Conservation (phyloP, 2,888 invertebrate species). For the Apodemia zela region DNA sequence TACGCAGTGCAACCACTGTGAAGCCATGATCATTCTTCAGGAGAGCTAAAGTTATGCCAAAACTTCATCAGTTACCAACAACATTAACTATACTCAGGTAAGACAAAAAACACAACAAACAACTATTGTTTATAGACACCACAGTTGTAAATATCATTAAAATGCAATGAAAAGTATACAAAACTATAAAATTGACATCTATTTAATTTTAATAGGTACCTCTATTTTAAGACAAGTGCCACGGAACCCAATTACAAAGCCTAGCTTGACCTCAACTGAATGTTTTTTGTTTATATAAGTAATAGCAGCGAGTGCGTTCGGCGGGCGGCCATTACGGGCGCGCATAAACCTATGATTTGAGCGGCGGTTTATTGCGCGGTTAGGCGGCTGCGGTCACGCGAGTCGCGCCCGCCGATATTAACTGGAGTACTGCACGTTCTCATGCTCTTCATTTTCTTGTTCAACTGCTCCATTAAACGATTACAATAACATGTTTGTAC, state of each 20-base stretch:
- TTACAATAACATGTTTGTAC: not conserved
- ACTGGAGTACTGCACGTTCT: not conserved
- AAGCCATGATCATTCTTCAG: no score
- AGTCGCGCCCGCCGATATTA: not conserved
- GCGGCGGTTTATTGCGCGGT: not conserved
- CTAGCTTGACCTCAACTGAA: not conserved
- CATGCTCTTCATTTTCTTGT: not conserved
- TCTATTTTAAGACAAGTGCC: no score
- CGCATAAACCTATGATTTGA: slow-evolving; percentile 8
- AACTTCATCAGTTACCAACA: no score
- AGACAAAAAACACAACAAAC: no score
- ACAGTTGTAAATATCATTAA: no score
- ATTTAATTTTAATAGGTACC: no score
- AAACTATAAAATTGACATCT: no score
- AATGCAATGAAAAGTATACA: no score
- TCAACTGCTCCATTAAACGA: not conserved
- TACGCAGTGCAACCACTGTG: no score
- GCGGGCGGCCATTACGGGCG: not conserved
- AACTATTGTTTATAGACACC: no score
- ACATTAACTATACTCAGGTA: no score
- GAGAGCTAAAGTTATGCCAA: no score
- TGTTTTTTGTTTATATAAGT: slow-evolving; percentile 1
- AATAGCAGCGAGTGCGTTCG: not conserved
- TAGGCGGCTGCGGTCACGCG: not conserved
- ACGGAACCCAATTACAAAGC: not conserved